phyloP scores from a whole-genome alignment of 2,888 invertebrate species.

The Drosophila trichaetosa region DNA sequence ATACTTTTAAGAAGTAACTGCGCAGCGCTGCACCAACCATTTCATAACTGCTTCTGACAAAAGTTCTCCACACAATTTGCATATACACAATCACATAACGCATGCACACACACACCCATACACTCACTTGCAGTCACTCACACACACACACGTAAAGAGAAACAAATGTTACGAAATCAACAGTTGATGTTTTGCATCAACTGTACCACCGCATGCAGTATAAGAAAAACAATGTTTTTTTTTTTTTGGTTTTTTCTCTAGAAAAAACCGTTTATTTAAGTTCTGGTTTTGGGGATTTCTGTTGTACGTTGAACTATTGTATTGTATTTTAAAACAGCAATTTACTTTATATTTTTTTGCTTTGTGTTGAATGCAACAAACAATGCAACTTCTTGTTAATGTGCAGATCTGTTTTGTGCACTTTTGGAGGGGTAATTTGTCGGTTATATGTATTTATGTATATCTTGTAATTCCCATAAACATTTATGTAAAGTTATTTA shows the following conservation, averaged over 20 bases:
- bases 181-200: conserved; percentile 42
- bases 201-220: conserved; percentile 35
- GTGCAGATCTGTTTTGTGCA: conserved; percentile 26
- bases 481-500: conserved; percentile 37
- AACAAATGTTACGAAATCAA: conserved; percentile 10
- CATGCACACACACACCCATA: background rate
- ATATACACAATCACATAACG: conserved; percentile 10
- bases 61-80: conserved; percentile 19
- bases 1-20: background rate
- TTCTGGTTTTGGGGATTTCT: conserved; percentile 28
- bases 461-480: conserved; percentile 42
- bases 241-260: conserved; percentile 69
- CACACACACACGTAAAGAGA: conserved; percentile 1
- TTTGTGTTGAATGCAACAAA: conserved; percentile 46
- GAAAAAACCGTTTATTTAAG: conserved; percentile 73
- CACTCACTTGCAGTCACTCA: too few relatives aligned
- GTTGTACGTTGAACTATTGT: conserved; percentile 31
- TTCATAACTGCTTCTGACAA: conserved; percentile 28
- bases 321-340: conserved; percentile 36
- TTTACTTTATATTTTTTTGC: conserved; percentile 16
- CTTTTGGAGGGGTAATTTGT: conserved; percentile 50
- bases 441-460: conserved; percentile 25
- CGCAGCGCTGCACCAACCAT: conserved; percentile 9
- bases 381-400: conserved; percentile 30
- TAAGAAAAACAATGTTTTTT: conserved; percentile 9